Evolutionary conservation across 2,797 vertebrate genomes (phyloP).

Genomic region (Lacerta viridis): DNA sequence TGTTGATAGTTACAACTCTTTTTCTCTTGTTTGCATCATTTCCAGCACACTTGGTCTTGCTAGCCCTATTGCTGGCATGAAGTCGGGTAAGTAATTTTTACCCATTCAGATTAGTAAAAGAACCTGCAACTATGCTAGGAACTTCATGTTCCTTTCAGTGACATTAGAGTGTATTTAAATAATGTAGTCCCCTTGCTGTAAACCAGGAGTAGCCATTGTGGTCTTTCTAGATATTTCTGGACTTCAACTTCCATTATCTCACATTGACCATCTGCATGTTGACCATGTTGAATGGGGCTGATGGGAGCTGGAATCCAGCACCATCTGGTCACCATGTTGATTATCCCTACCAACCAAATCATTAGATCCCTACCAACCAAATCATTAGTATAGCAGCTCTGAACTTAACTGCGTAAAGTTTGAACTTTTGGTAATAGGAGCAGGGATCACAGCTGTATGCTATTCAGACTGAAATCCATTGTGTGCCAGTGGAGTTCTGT

Average conservation of each 20-base stretch:
- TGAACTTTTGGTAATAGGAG: neutral
- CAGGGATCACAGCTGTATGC: neutral
- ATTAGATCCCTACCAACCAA: neutral
- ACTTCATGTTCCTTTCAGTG: neutral
- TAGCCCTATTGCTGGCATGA: conserved; percentile 26
- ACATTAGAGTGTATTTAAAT: neutral
- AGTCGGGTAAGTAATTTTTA: conserved; percentile 39
- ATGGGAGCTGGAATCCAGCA: no score
- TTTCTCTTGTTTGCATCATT: neutral
- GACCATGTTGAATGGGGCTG: no score
- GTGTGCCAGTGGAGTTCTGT: neutral
- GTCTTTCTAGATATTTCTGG: no score
- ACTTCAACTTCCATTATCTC: no score
- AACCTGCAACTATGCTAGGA: neutral
- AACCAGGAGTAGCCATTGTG: neutral
- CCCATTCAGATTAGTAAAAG: neutral
- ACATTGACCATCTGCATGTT: neutral
- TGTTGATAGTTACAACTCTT: neutral
- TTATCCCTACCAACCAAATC: neutral
- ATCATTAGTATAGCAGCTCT: neutral
- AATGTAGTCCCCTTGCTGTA: neutral
- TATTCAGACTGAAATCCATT: neutral
- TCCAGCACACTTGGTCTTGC: conserved; percentile 21
- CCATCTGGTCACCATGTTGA: no score
- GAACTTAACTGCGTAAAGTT: neutral